These are phyloP conservation scores for Epinotia brunnichana DNA, from an alignment of 2,888 invertebrate species.

Conservation along the genomic window DNA sequence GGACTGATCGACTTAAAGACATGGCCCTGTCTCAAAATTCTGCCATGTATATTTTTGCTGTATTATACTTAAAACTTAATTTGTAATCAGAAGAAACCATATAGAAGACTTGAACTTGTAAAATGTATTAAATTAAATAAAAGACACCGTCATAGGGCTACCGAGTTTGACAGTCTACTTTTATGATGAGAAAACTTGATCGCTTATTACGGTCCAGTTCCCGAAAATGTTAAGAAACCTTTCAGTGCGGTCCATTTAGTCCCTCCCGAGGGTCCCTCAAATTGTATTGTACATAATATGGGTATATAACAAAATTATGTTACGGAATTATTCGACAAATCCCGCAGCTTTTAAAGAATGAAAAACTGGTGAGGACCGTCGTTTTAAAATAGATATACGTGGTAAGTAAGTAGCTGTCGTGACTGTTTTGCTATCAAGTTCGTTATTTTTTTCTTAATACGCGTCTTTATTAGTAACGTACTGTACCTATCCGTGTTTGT, in stretches of 20 bases:
- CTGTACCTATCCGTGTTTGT: no score
- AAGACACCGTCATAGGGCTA: slow-evolving; percentile 8
- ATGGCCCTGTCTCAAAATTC: no score
- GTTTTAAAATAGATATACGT: no score
- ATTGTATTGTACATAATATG: neutral
- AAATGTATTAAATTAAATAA: slow-evolving; percentile 5
- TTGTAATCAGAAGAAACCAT: neutral
- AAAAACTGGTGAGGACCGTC: no score
- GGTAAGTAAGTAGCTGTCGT: neutral
- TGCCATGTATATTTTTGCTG: no score
- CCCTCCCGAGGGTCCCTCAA: neutral
- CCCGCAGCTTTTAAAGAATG: neutral
- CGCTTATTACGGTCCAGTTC: slow-evolving; percentile 15
- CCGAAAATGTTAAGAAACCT: slow-evolving; percentile 7
- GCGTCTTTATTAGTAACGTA: no score
- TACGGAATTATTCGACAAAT: neutral
- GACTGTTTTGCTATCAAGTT: neutral
- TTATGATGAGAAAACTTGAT: slow-evolving; percentile 26
- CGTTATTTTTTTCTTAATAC: no score
- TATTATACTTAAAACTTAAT: neutral
- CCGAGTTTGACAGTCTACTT: slow-evolving; percentile 17
- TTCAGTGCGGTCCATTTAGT: slow-evolving; percentile 2
- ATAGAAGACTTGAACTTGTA: neutral
- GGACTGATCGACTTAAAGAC: no score
- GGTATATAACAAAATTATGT: neutral